Conservation (phyloP, 2,797 vertebrate genomes). For the Vultur gryphus region DNA sequence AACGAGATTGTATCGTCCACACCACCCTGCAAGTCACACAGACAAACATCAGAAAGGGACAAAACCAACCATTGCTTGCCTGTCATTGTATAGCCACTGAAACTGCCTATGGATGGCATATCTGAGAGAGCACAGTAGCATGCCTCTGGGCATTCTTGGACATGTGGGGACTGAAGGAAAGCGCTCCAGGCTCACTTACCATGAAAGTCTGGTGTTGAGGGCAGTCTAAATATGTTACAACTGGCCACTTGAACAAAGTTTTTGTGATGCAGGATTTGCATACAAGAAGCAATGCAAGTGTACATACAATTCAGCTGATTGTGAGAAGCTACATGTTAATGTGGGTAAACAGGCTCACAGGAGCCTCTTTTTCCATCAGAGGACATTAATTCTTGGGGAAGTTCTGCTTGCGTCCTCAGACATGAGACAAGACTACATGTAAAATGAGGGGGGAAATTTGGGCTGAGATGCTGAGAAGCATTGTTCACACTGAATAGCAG, state of each 20-base stretch:
- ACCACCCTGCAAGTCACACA: constrained; percentile 31
- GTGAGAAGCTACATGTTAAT: background rate
- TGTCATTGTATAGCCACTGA: background rate
- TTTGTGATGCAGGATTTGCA: background rate
- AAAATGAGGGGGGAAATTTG: background rate
- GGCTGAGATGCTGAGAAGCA: background rate
- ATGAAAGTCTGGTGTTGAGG: background rate
- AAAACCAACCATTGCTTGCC: background rate
- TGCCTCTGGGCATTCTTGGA: background rate
- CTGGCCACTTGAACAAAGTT: background rate
- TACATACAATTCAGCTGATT: background rate
- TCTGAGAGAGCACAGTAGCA: background rate
- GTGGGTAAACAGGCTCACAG: background rate
- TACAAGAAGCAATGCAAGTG: background rate
- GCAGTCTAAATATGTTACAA: background rate
- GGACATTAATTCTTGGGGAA: background rate
- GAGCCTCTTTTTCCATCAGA: background rate
- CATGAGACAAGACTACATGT: background rate
- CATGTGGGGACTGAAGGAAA: background rate
- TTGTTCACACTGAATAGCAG: background rate
- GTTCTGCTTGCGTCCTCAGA: background rate
- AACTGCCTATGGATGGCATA: background rate
- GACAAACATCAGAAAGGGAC: background rate
- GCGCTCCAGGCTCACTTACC: background rate
- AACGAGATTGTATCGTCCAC: constrained; percentile 42